Conservation (phyloP, 2,888 invertebrate genomes). For the Drosophila formosana region DNA sequence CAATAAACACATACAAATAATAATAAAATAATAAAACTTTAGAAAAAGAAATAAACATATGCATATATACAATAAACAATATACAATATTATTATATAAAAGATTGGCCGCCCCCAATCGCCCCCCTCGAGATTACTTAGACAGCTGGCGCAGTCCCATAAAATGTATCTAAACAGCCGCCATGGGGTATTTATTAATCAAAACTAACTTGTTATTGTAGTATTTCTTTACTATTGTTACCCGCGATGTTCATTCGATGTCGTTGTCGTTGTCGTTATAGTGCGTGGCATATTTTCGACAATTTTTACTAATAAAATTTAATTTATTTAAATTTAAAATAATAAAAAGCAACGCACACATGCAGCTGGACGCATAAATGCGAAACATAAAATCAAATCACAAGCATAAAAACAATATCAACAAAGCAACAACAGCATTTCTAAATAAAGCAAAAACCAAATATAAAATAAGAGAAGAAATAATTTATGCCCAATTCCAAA, state of each 20-base stretch:
- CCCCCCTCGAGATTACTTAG: conserved; percentile 26
- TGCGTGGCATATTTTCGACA: conserved; percentile 76
- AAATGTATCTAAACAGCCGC: conserved; percentile 44
- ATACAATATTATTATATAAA: conserved; percentile 30
- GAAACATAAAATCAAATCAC: conserved; percentile 46
- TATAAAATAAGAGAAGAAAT: conserved; percentile 60
- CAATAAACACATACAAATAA: conserved; percentile 42
- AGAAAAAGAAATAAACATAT: conserved; percentile 36
- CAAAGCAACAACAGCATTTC: conserved; percentile 45
- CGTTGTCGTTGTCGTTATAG: conserved; percentile 43
- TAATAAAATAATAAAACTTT: conserved; percentile 67
- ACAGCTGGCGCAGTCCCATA: conserved; percentile 49
- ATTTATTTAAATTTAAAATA: conserved; percentile 79
- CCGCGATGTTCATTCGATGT: conserved; percentile 37
- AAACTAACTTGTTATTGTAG: conserved; percentile 72
- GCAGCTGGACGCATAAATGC: conserved; percentile 40
- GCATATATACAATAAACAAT: conserved; percentile 1
- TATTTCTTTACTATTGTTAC: conserved; percentile 28
- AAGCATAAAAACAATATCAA: conserved; percentile 33
- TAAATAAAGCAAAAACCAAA: conserved; percentile 50
- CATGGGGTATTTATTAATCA: conserved; percentile 69
- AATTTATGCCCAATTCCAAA: conserved; percentile 75
- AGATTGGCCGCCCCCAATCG: conserved; percentile 31
- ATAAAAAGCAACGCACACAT: conserved; percentile 52
- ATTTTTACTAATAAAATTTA: conserved; percentile 78